Evolutionary conservation across 2,888 invertebrate genomes (phyloP).

Genomic region (Drosophila austrosaltans): DNA sequence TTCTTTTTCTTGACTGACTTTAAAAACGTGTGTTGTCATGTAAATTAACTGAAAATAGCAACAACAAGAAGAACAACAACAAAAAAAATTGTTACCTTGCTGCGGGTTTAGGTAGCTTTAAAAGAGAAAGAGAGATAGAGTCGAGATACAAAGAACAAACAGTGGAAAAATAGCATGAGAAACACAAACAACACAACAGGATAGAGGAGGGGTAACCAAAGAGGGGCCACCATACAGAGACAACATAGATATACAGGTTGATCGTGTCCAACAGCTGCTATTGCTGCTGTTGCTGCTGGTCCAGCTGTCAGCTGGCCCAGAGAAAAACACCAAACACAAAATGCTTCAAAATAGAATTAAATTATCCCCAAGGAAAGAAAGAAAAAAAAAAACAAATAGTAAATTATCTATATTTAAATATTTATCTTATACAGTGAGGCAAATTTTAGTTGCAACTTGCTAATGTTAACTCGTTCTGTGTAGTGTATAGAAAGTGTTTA

Average conservation of each 20-base stretch:
- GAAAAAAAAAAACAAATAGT: background rate
- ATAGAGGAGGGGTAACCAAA: background rate
- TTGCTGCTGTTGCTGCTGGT: background rate
- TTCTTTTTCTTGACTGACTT: conserved; percentile 63
- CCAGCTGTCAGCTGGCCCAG: conserved; percentile 39
- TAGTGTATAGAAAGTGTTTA: background rate
- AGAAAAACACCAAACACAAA: conserved; percentile 24
- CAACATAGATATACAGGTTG: conserved; percentile 28
- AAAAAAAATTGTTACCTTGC: conserved; percentile 9
- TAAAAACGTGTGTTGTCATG: conserved; percentile 78
- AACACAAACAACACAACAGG: conserved; percentile 61
- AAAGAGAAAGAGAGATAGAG: conserved; percentile 41
- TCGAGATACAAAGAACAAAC: conserved; percentile 19
- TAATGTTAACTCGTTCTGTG: background rate
- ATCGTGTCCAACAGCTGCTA: conserved; percentile 19
- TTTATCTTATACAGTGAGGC: background rate
- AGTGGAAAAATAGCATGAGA: conserved; percentile 57
- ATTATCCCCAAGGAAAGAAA: background rate
- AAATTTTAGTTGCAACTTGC: background rate
- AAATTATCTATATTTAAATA: conserved; percentile 11
- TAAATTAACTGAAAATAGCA: conserved; percentile 68
- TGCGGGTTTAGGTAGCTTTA: conserved; percentile 32
- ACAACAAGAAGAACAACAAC: background rate
- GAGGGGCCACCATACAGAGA: conserved; percentile 30
- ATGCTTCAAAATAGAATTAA: conserved; percentile 5